phyloP scores from a whole-genome alignment of 1,140 invertebrate species.

The Orius laevigatus region DNA sequence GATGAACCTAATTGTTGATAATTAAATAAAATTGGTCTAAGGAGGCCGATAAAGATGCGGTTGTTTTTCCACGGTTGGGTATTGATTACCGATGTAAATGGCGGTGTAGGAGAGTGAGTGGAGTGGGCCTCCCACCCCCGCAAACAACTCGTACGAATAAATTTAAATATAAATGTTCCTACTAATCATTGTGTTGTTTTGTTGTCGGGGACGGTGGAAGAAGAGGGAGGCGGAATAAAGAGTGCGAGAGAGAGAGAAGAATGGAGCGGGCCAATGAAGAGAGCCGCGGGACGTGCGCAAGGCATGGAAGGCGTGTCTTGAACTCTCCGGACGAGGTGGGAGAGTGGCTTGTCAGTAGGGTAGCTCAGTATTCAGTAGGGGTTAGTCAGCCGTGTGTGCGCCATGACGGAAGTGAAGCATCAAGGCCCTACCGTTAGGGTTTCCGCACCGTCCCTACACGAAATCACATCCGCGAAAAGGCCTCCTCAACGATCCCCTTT shows the following conservation, averaged over 20 bases:
- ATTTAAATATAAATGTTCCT: constrained; percentile 10
- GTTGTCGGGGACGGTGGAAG: neutral
- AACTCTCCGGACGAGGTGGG: neutral
- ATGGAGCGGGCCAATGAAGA: neutral
- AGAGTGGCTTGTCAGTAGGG: neutral
- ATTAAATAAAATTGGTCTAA: too few species aligned
- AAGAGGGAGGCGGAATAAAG: neutral
- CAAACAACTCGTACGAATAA: constrained; percentile 6
- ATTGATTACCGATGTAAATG: constrained; percentile 5
- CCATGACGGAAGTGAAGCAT: constrained; percentile 11
- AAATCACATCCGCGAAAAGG: neutral
- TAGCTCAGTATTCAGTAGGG: neutral
- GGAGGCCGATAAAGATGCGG: too few species aligned
- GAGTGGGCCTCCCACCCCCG: neutral
- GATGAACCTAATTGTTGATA: too few species aligned
- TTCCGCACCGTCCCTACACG: constrained; percentile 12
- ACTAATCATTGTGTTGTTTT: too few species aligned
- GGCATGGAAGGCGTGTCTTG: neutral
- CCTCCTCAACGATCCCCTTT: constrained; percentile 77
- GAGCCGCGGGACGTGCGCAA: neutral
- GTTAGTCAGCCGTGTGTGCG: constrained; percentile 1
- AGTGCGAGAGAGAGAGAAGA: constrained; percentile 1
- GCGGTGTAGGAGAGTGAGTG: neutral
- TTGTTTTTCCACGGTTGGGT: neutral
- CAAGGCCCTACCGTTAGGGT: constrained; percentile 13